Evolutionary conservation across 2,797 vertebrate species (phyloP), one percentile per base, ranked within the genome.

Genomic region (Rhinella marina): DNA sequence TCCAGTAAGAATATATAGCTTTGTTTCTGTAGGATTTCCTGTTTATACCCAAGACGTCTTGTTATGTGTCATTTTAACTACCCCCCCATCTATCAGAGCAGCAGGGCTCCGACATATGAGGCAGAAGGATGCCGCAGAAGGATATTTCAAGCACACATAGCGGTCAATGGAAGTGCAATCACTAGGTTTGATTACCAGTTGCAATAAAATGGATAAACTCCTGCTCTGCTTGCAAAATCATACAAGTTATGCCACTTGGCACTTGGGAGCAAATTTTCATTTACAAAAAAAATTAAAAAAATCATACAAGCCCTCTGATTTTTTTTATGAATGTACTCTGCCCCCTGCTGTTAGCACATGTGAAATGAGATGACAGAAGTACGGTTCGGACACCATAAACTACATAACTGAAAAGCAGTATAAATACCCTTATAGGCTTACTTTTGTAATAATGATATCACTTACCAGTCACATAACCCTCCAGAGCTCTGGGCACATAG

Each of bases 401-500:
- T 1, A 52, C 61, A 50, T 13, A 82, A 16, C 21, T 17, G 14
- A 66, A 27, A 4, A 1, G 4, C 59, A 2, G 14, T 50, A 56
- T 89, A 76, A 64, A 92, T 10, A 81, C 19, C 10, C 14, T 41
- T 23, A 50, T 68, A 13, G 11, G 50, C 13, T 32, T 70, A 70
- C 11, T 12, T 9, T 27, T 25, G 25, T 14, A 68, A 14, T 27
- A 70, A 70, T 3, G 7, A 48, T 86, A 57, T 78, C 48, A 54
- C 41, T 90, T 91, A 97, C 96, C 96, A 92, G 95, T 95, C 90
- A 97, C 92, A 32, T 96, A 97, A 64, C 93, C 92, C 94, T 97
- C 95, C 59, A 97, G 92, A 82, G 96, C 95, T 91, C 96, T 96
- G 62, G 96, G 96, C 90, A 97, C 95, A 87, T 96, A 93, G 0